These are phyloP conservation scores for Camponotus fellah DNA, from an alignment of 2,888 invertebrate species.

Conservation along the genomic window DNA sequence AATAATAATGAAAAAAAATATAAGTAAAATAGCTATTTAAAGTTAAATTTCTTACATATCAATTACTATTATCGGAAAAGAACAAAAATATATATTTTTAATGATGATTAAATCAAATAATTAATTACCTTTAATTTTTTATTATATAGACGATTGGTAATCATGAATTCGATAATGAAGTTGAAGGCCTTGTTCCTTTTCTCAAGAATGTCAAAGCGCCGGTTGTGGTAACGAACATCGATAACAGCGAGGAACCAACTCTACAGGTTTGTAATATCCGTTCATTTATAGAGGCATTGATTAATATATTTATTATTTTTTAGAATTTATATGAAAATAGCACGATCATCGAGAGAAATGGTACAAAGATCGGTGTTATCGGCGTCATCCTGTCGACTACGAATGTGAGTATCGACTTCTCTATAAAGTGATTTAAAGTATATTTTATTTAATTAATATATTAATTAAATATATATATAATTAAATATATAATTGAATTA, in stretches of 20 bases:
- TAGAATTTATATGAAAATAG: constrained; percentile 89
- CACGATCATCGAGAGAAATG: constrained; percentile 88
- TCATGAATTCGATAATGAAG: constrained; percentile 94
- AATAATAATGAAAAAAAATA: neutral
- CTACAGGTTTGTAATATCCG: constrained; percentile 81
- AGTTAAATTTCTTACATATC: neutral
- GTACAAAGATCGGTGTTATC: constrained; percentile 92
- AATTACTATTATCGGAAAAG: neutral
- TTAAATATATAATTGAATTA: no score
- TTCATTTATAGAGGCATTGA: neutral
- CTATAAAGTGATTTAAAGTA: neutral
- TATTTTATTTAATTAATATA: neutral
- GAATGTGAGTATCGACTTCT: constrained; percentile 86
- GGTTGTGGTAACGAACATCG: constrained; percentile 92
- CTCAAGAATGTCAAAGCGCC: constrained; percentile 89
- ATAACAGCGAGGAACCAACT: constrained; percentile 90
- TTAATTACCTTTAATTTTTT: constrained; percentile 8
- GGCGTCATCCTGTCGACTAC: constrained; percentile 92
- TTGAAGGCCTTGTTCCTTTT: constrained; percentile 91
- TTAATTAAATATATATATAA: no score
- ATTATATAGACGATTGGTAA: constrained; percentile 92
- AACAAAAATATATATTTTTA: neutral
- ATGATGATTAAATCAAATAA: neutral
- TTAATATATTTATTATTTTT: constrained; percentile 29
- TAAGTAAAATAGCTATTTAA: neutral